phyloP scores from a whole-genome alignment of 1,140 invertebrate species.

The Amphibalanus amphitrite region DNA sequence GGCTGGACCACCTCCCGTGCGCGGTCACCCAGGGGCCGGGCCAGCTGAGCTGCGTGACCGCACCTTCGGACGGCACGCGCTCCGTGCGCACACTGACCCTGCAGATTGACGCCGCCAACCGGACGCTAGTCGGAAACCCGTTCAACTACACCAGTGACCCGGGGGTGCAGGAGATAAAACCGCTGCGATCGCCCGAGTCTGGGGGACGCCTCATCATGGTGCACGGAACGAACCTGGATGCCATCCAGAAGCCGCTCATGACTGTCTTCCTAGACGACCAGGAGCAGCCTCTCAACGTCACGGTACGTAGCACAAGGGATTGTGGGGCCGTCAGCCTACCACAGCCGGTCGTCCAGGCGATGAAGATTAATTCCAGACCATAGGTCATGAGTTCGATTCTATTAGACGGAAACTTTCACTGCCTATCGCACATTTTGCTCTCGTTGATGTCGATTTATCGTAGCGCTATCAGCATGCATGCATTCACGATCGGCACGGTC shows the following conservation, averaged over 20 bases:
- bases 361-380: no score
- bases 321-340: no score
- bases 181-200: conserved; percentile 65
- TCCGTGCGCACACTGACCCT: conserved; percentile 46
- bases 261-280: conserved; percentile 56
- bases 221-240: conserved; percentile 76
- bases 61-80: conserved; percentile 33
- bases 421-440: no score
- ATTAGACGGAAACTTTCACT: no score
- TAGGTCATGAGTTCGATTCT: no score
- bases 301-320: conserved; percentile 28
- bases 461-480: no score
- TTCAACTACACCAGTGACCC: conserved; percentile 85
- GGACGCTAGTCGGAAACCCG: conserved; percentile 43
- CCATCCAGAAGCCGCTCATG: conserved; percentile 78
- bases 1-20: conserved; percentile 74
- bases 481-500: no score
- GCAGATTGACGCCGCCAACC: conserved; percentile 64
- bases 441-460: no score
- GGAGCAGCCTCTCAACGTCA: conserved; percentile 50
- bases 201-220: conserved; percentile 86
- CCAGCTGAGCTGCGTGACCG: conserved; percentile 68
- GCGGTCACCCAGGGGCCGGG: conserved; percentile 75
- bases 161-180: conserved; percentile 82
- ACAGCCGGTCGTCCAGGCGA: conserved; percentile 6